phyloP scores from a whole-genome alignment of 1,140 invertebrate species.

The Trichomalopsis sarcophagae region DNA sequence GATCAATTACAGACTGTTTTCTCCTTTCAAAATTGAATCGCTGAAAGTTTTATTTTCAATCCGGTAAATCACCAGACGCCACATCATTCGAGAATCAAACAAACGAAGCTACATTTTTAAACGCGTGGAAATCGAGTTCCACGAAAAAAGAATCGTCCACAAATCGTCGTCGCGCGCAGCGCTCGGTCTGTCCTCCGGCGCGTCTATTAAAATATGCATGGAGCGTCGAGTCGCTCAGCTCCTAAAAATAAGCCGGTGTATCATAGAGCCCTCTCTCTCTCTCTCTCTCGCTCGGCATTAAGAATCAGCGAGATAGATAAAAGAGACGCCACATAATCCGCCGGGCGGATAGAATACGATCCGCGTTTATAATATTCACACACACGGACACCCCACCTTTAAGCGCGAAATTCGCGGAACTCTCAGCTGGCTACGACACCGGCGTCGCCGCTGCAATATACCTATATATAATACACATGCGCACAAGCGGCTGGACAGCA shows the following conservation, averaged over 20 bases:
- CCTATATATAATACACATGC: not conserved
- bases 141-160: not conserved
- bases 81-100: no score
- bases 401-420: not conserved
- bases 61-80: no score
- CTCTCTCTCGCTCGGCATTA: no score
- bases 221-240: not conserved
- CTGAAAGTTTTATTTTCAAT: no score
- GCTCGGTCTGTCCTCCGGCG: not conserved
- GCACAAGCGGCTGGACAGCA: no score
- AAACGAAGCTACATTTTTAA: no score
- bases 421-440: not conserved
- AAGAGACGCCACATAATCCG: not conserved
- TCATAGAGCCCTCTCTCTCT: no score
- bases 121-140: not conserved
- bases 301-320: not conserved
- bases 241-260: constrained; percentile 21
- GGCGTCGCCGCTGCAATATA: not conserved
- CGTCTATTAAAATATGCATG: not conserved
- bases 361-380: not conserved
- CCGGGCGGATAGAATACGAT: not conserved
- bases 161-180: not conserved
- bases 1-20: no score
- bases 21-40: no score
- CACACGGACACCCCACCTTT: not conserved